Evolutionary conservation across 2,113 vertebrate species (phyloP), one percentile per base, ranked within the genome.

Genomic region (Ovis aries): DNA sequence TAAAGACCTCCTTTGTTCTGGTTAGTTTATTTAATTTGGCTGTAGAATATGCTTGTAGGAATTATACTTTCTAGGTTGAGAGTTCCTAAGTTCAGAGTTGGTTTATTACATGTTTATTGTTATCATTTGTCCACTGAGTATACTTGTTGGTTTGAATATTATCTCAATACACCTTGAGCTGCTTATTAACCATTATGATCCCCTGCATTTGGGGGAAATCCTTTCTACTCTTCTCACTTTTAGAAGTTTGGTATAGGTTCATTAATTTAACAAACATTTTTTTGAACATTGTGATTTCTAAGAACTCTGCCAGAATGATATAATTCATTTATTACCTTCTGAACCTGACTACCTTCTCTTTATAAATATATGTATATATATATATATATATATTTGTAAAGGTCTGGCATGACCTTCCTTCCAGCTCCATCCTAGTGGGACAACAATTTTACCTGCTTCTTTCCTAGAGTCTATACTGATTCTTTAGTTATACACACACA

Each of bases 1-100:
- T 29, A 43, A 86, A 93, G 67, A 36, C 15, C 29, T 82, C 33
- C 7, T 40, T 57, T 83, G 31, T 74, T 96, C 55, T 27, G 29
- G 62, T 64, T 91, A 64, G 31, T 96, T 95, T 94, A 84, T 93
- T 94, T 96, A 97, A 71, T 93, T 52, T 96, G 92, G 40, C 87
- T 89, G 17, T 83, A 62, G 60, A 82, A 23, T 83, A 71, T 91
- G 86, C 53, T 94, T 67, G 36, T 4, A 95, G 81, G 92, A 91
- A 64, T 92, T 94, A 15, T 25, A 53, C 52, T 91, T 94, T 86
- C 67, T 89, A 82, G 82, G 29, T 55, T 91, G 57, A 81, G 15
- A 43, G 15, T 93, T 94, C 96, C 86, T 93, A 83, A 80, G 74
- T 80, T 96, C 43, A 31, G 33, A 29, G 45, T 90, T 93, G n/a